A percentile compares a stretch with the other conserved stretches of the same genome.
These are phyloP conservation scores for Mus minutoides DNA, from an alignment of 2,797 vertebrate genomes.

Conservation along the genomic window DNA sequence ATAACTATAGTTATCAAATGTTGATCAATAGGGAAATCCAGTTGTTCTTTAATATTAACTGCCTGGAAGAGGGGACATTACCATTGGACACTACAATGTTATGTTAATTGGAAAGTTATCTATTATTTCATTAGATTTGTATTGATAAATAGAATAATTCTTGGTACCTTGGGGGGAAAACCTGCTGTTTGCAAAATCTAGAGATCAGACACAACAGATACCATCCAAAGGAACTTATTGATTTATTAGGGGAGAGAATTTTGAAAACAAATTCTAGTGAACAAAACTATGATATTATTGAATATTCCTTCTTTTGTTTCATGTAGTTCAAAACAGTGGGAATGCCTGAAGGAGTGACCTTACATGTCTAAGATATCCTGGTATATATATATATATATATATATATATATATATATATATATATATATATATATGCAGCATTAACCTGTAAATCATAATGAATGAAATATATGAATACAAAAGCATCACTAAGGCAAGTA, in stretches of 20 bases:
- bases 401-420: conserved; percentile 54
- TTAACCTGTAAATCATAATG: background rate
- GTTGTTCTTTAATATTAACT: conserved; percentile 5
- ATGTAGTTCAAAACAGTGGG: background rate
- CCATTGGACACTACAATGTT: background rate
- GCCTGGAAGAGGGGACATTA: background rate
- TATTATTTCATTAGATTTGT: background rate
- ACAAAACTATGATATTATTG: background rate
- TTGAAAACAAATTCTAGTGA: background rate
- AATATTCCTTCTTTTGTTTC: background rate
- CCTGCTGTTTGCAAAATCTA: background rate
- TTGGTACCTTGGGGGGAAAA: background rate
- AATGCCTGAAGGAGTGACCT: background rate
- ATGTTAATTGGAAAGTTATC: background rate
- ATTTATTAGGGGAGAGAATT: background rate
- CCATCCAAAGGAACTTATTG: background rate
- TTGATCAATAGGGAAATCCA: background rate
- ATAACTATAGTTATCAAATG: background rate
- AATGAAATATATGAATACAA: background rate
- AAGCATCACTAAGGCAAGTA: background rate
- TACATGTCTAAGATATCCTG: background rate
- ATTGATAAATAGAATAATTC: background rate
- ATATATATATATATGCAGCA: conserved; percentile 49
- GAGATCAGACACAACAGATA: background rate
- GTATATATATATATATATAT: conserved; percentile 52